A percentile compares a stretch with the other conserved stretches of the same genome.
phyloP scores from a whole-genome alignment of 1,140 invertebrate genomes.

The Bombus sibiricus region DNA sequence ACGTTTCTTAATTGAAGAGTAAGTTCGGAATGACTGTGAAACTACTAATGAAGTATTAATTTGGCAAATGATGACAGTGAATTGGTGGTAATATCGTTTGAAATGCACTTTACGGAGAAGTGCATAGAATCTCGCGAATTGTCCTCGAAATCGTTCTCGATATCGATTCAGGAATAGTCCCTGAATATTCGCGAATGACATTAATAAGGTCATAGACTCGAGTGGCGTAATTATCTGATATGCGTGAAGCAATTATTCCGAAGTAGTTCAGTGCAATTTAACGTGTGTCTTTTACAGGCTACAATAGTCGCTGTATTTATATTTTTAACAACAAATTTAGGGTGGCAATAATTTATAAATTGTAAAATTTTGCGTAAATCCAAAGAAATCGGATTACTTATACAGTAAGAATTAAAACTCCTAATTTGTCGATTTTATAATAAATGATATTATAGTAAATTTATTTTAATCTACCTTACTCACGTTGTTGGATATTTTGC shows the following conservation, averaged over 20 bases:
- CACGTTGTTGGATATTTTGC: not conserved
- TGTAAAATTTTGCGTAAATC: not conserved
- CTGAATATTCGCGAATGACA: slow-evolving; percentile 25
- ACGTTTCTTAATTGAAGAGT: not conserved
- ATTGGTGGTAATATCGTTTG: not conserved
- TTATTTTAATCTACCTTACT: not conserved
- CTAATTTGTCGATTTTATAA: not conserved
- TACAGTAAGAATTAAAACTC: not conserved
- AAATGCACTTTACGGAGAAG: not conserved
- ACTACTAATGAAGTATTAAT: not conserved
- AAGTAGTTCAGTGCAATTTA: slow-evolving; percentile 3
- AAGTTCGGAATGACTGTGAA: not conserved
- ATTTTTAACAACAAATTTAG: not conserved
- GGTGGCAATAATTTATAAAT: too few species aligned
- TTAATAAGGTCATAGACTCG: slow-evolving; percentile 34
- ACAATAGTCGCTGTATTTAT: not conserved
- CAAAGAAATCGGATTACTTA: not conserved
- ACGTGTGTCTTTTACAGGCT: not conserved
- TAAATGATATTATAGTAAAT: not conserved
- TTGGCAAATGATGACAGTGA: not conserved
- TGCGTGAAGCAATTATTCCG: slow-evolving; percentile 19
- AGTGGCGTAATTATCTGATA: slow-evolving; percentile 35
- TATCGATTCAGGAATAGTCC: slow-evolving; percentile 32
- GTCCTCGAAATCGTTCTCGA: slow-evolving; percentile 44
- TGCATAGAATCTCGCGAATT: slow-evolving; percentile 15